A percentile compares a stretch with the other conserved stretches of the same genome.
phyloP scores from a whole-genome alignment of 2,797 vertebrate species.

The Acrossocheilus fasciatus region DNA sequence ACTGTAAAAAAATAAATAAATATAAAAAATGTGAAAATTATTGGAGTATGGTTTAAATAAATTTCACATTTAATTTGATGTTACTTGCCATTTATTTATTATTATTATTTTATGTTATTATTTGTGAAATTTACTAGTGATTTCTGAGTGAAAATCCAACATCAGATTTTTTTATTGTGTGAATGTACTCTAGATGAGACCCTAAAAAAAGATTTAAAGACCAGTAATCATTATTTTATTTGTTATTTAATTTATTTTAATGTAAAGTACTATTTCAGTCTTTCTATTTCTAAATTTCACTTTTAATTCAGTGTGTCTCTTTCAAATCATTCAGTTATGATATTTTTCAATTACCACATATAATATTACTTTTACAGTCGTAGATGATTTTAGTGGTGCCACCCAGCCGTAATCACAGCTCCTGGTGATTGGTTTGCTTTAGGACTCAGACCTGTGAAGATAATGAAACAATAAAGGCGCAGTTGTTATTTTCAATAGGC shows the following conservation, averaged over 20 bases:
- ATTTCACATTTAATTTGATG: background rate
- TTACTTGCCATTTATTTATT: background rate
- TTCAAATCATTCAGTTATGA: background rate
- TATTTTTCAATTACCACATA: background rate
- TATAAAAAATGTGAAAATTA: no score
- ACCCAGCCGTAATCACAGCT: background rate
- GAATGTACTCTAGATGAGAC: no score
- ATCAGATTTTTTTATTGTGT: no score
- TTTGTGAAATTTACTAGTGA: background rate
- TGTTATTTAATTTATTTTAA: background rate
- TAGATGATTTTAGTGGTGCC: background rate
- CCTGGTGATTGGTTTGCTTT: background rate
- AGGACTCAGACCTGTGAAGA: background rate
- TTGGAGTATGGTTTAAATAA: background rate
- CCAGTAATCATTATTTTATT: background rate
- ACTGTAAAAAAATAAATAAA: background rate
- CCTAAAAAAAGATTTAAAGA: background rate
- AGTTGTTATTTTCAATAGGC: conserved; percentile 17
- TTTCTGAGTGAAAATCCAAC: no score
- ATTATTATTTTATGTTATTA: background rate
- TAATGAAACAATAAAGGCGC: conserved; percentile 7
- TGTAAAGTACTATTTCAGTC: background rate
- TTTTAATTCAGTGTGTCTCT: background rate
- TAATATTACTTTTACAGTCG: background rate
- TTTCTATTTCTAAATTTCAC: background rate